Evolutionary conservation across 37 sponge, comb jelly and placozoan genomes (phyloP).

Genomic region (Lycopodina hypogea): DNA sequence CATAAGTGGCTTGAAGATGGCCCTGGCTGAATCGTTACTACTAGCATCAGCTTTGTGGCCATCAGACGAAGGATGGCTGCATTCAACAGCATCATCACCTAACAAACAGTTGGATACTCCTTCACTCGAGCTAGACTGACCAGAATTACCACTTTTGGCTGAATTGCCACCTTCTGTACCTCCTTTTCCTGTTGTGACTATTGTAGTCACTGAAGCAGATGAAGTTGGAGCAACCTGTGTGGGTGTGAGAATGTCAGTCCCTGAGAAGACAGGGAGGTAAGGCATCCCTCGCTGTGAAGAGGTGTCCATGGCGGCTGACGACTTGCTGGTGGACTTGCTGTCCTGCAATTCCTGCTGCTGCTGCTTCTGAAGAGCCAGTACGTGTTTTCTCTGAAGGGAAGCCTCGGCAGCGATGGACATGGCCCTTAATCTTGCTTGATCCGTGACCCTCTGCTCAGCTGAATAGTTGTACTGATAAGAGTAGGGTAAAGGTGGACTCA

Average conservation of each 20-base stretch:
- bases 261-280: conserved; percentile 7
- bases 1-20: conserved; percentile 30
- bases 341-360: not conserved
- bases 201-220: not conserved
- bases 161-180: conserved; percentile 9
- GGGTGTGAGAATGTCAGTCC: conserved; percentile 42
- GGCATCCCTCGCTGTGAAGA: not conserved
- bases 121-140: not conserved
- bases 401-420: conserved; percentile 45
- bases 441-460: conserved; percentile 33
- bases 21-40: not conserved
- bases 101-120: no score
- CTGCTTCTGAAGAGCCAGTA: not conserved
- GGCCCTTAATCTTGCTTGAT: conserved; percentile 36
- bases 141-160: not conserved
- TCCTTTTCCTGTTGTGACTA: not conserved
- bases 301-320: not conserved
- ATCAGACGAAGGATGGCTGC: not conserved
- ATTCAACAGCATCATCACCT: not conserved
- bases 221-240: conserved; percentile 3
- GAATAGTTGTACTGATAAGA: conserved; percentile 45
- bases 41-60: not conserved
- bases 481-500: not conserved
- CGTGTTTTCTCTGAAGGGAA: conserved; percentile 14
- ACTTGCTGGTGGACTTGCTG: not conserved